Evolutionary conservation across 2,888 invertebrate species (phyloP), one percentile per base, ranked within the genome.

Genomic region (Thera obeliscata): DNA sequence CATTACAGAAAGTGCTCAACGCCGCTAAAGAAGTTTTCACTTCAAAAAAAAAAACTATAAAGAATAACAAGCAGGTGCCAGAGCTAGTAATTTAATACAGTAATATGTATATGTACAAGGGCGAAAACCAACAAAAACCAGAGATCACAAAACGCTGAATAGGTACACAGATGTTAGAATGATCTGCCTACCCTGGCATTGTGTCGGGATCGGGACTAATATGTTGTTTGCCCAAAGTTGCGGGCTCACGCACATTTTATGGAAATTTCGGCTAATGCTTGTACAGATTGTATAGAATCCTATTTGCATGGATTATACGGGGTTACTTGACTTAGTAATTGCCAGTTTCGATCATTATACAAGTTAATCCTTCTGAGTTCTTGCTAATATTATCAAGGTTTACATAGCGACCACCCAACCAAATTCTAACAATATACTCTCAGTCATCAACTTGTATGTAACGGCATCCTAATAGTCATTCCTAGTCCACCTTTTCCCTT

Each of bases 221-320:
- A 60, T 52, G 38, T 50, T 46, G 54, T 61, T 41, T 61, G 52
- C 33, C 33, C 35, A 54, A 52, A 61, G 43, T 61, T 43, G 22
- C 35, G 54, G 43, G n/a, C 35, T 61, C 35, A n/a, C 7, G n/a
- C 54, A 41, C 48, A 54, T 46, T 43, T 43, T 46, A 61, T 61
- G 54, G 33, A 54, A 54, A 61, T 61, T 41, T 54, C 33, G n/a
- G 52, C 43, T 60, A 33, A 54, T 54, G 61, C 55, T 54, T 54
- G 35, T 8, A 61, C 61, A 61, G 43, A 61, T 61, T 61, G 61
- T 54, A 54, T 46, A 11, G n/a, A 11, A 58, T 58, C 43, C 35
- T 61, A 61, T 61, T 61, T 61, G 46, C 43, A 54, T 61, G 54
- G 43, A 43, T 46, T 46, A 46, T 43, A 33, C 22, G 33, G 43